These are phyloP conservation scores for Campopleginae sp. DNA, from an alignment of 2,888 invertebrate species.

Conservation along the genomic window DNA sequence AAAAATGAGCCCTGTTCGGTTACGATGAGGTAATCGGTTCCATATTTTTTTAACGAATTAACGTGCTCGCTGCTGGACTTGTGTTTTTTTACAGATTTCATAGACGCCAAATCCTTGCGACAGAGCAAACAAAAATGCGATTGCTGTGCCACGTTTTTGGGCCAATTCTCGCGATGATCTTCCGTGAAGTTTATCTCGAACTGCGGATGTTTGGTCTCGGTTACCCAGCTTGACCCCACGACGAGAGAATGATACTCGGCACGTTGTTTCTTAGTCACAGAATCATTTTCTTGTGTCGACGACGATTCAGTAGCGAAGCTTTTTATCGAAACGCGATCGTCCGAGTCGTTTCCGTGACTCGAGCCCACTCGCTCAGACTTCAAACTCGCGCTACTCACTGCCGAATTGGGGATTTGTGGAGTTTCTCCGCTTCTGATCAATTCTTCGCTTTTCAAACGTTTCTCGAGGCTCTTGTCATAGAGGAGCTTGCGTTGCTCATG, in stretches of 20 bases:
- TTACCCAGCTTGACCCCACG: neutral
- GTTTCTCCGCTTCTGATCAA: too few relatives aligned
- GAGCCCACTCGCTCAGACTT: too few relatives aligned
- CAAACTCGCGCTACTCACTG: too few relatives aligned
- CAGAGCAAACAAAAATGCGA: slow-evolving; percentile 43
- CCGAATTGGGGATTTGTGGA: too few relatives aligned
- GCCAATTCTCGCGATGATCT: neutral
- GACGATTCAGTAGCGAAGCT: neutral
- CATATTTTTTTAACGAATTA: slow-evolving; percentile 9
- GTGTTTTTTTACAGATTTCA: neutral
- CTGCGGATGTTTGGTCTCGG: neutral
- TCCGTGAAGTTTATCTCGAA: neutral
- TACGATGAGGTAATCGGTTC: slow-evolving; percentile 14
- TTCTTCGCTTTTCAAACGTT: too few relatives aligned
- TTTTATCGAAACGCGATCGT: too few relatives aligned
- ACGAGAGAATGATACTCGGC: neutral
- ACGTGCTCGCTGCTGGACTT: neutral
- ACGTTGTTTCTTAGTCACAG: neutral
- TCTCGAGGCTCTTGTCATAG: too few relatives aligned
- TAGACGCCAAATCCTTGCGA: neutral
- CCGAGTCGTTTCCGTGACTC: too few relatives aligned
- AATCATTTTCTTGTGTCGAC: neutral
- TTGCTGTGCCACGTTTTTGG: neutral
- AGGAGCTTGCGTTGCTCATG: too few relatives aligned
- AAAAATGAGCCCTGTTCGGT: neutral